Base-by-base conservation (phyloP, 1,140 invertebrate species). In the Elysia chlorotica region DNA sequence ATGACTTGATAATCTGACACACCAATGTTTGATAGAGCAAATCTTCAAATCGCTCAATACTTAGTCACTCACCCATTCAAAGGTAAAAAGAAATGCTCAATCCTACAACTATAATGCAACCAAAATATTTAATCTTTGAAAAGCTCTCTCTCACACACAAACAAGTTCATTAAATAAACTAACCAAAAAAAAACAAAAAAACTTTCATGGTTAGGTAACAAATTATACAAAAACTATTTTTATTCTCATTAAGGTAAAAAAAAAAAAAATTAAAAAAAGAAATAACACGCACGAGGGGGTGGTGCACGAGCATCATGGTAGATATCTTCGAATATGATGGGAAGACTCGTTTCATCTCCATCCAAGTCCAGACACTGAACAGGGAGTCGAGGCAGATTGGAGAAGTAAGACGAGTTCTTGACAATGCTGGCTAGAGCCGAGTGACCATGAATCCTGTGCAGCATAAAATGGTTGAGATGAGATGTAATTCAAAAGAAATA, bases 281-380 rank as follows among this genome's bases (percentile, higher is more conserved):
- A 63, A n/a, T 33, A 28, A 28, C 28, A 69, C 67, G 57, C 36
- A 69, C 67, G 54, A 3, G 54, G 54, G 28, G 73, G 54, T 25
- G 71, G 71, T 17, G 71, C 56, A 68, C 74, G 71, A 33, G 79
- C 76, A 65, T 85, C 83, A 76, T 79, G 78, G 70, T 83, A 88
- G 31, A 87, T 78, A 87, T 98, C 96, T 88, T 98, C 96, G 87
- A 97, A 98, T 80, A 98, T 96, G 71, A 98, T 91, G 25, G 96
- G 96, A 86, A 97, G 89, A 33, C 94, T 93, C 66, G 91, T 91
- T 25, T 92, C 89, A 84, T 97, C 95, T 0, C 96, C 96, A 85
- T 98, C 96, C 71, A 96, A 88, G 66, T 96, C 95, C 3, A 92
- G 90, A 87, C 96, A 98, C 86, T 96, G 94, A 6, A 98, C 93